Evolutionary conservation across 2,888 invertebrate species (phyloP).

Genomic region (Steinernema carpocapsae): DNA sequence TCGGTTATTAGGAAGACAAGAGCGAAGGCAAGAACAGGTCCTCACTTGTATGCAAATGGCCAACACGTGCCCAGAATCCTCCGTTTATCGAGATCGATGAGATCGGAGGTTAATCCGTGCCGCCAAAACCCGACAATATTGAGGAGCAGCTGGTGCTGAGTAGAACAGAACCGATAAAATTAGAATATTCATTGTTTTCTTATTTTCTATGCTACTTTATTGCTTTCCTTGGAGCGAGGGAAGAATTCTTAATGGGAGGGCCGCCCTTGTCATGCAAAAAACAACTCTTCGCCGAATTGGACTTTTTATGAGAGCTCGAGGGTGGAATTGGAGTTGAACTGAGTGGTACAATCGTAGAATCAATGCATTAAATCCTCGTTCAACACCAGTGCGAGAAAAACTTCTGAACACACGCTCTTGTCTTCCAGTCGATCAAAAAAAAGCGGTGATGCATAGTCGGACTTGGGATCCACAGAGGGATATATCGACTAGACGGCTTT

Average conservation of each 20-base stretch:
- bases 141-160: slow-evolving; percentile 19
- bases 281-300: neutral
- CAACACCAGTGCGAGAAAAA: slow-evolving; percentile 37
- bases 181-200: slow-evolving; percentile 30
- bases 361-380: neutral
- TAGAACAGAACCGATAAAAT: neutral
- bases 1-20: neutral
- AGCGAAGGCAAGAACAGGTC: neutral
- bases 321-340: too few relatives aligned
- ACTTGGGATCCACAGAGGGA: slow-evolving; percentile 32
- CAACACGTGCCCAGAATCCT: neutral
- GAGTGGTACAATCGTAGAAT: neutral
- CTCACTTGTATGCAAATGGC: neutral
- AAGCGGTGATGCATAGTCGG: slow-evolving; percentile 34
- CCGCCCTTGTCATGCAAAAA: slow-evolving; percentile 6
- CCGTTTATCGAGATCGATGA: slow-evolving; percentile 9
- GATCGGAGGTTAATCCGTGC: slow-evolving; percentile 21
- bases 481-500: neutral
- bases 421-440: slow-evolving; percentile 36
- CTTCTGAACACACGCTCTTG: slow-evolving; percentile 25
- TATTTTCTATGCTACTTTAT: slow-evolving; percentile 19
- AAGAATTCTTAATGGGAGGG: neutral
- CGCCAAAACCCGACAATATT: neutral
- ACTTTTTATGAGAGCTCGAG: too few relatives aligned
- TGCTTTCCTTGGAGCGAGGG: neutral